Base-by-base conservation (phyloP, 1,140 invertebrate species). In the Drosophila bocki region DNA sequence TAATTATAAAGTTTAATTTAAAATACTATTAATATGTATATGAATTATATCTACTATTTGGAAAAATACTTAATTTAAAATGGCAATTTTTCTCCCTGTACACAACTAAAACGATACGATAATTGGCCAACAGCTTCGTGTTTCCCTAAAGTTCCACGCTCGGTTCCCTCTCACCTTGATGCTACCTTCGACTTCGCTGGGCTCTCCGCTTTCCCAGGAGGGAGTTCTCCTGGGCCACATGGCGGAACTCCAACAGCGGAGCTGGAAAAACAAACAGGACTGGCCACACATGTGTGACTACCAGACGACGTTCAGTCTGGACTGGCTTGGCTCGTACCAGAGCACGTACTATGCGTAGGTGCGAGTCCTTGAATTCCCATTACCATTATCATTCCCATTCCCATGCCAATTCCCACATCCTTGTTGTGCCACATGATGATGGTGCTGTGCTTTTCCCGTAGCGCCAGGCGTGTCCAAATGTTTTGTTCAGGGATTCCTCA, bases 331-430 rank as follows among this genome's bases (percentile, higher is more conserved):
- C 32, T 53, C 35, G 33, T 22, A 58, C 45, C 41, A 50, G 54
- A 81, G 72, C 85, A 90, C 85, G 85, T 90, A 85, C 85, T 61
- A 90, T 33, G 44, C 70, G 78, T 74, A 90, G 82, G 75, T 90
- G 86, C 82, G 81, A 81, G 68, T 59, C 59, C 45, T 71, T 72
- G 58, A 68, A 72, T 70, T 68, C 48, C 75, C 72, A 74, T 29
- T 7, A 7, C 22, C 41, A 45, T 67, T 57, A 2, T 37, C 58
- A 37, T 33, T 33, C 26, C 7, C 37, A 35, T 42, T 61, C 32
- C 59, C 62, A 45, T 37, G 26, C 47, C 26, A 19, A n/a, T 75
- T 69, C 26, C 51, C 53, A 59, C 39, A 70, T 50, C 65, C 75
- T 59, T 78, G 64, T 61, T 68, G 57, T 86, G 62, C 71, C 85